phyloP scores from a whole-genome alignment of 2,113 vertebrate genomes.

The Pygoscelis antarcticus region DNA sequence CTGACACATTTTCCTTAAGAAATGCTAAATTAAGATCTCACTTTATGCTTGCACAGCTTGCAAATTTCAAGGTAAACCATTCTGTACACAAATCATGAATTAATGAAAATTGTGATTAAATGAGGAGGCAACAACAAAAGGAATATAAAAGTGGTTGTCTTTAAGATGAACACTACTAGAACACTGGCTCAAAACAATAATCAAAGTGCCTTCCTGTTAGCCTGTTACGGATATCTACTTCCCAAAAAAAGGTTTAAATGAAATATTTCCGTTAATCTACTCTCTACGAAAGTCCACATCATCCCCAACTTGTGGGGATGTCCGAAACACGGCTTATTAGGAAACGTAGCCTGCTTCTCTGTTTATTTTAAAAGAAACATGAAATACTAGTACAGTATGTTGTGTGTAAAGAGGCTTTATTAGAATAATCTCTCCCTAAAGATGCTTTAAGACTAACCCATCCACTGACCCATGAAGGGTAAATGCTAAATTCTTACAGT shows the following conservation, averaged over 20 bases:
- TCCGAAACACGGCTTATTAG: constrained; percentile 52
- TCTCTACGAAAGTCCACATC: background rate
- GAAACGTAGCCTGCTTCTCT: background rate
- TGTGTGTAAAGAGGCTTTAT: constrained; percentile 63
- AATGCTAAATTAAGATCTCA: background rate
- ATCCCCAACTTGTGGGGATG: background rate
- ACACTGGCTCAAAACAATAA: background rate
- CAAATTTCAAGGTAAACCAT: background rate
- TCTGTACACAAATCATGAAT: background rate
- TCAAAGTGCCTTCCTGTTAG: background rate
- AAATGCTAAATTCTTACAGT: constrained; percentile 74
- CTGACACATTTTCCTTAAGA: background rate
- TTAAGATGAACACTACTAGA: background rate
- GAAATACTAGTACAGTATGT: constrained; percentile 45
- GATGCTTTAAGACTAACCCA: constrained; percentile 75
- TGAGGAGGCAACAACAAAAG: background rate
- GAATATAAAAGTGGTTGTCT: background rate
- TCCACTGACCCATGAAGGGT: constrained; percentile 77
- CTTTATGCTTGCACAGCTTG: background rate
- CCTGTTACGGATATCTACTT: background rate
- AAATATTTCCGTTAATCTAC: constrained; percentile 21
- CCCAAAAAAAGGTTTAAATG: background rate
- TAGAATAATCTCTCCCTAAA: constrained; percentile 77
- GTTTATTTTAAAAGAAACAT: constrained; percentile 47
- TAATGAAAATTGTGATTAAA: background rate